Percentiles rank a stretch among this genome's conserved stretches.
phyloP scores from a whole-genome alignment of 2,113 vertebrate genomes.

The Myxocyprinus asiaticus region DNA sequence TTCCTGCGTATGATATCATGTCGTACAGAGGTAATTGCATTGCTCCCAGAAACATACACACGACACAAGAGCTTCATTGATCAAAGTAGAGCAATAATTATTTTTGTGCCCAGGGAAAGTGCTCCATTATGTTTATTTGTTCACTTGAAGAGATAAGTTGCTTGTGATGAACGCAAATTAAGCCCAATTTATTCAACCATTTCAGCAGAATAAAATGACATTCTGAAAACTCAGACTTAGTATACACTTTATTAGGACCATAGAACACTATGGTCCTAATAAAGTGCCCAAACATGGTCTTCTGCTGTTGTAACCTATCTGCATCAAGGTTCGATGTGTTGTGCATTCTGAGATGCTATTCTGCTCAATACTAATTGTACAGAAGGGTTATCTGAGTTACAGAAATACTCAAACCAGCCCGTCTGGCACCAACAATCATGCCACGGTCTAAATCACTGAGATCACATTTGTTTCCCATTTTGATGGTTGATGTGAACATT shows the following conservation, averaged over 20 bases:
- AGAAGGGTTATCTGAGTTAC: too few relatives aligned
- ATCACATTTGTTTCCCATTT: too few relatives aligned
- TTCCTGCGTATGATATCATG: constrained; percentile 67
- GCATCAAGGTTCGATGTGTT: too few relatives aligned
- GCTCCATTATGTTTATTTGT: background rate
- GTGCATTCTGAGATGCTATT: too few relatives aligned
- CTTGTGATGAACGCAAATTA: background rate
- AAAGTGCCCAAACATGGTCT: too few relatives aligned
- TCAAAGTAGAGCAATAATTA: background rate
- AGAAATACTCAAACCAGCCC: too few relatives aligned
- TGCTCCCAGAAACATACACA: constrained; percentile 37
- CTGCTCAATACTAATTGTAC: too few relatives aligned
- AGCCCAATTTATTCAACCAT: background rate
- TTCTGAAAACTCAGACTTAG: background rate
- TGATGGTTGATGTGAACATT: too few relatives aligned
- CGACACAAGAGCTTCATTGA: background rate
- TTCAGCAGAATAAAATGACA: background rate
- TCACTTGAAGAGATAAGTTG: background rate
- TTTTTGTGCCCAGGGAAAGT: background rate
- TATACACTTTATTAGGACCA: background rate
- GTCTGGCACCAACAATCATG: too few relatives aligned
- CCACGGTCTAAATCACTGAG: too few relatives aligned
- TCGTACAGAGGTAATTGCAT: constrained; percentile 74
- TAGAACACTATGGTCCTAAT: too few relatives aligned
- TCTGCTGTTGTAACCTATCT: too few relatives aligned